Conservation (phyloP, 2,797 vertebrate genomes). For the Chanos chanos region DNA sequence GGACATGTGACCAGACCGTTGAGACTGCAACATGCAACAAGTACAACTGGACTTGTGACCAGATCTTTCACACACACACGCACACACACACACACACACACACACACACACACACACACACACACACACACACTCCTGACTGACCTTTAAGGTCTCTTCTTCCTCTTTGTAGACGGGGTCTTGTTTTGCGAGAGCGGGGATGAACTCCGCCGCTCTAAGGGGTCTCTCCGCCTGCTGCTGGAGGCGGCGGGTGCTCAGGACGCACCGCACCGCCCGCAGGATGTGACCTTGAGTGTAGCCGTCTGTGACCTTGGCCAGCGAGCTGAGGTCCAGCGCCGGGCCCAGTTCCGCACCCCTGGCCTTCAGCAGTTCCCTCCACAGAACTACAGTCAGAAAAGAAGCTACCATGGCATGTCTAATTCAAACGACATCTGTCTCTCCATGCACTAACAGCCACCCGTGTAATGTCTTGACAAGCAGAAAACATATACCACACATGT, state of each 20-base stretch:
- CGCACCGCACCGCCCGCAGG: conserved; percentile 46
- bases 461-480: too few relatives aligned
- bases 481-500: too few relatives aligned
- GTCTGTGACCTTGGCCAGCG: conserved; percentile 75
- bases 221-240: conserved; percentile 63
- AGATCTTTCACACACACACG: not conserved
- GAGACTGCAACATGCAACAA: not conserved
- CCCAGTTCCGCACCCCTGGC: conserved; percentile 53
- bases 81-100: not conserved
- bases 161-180: conserved; percentile 78
- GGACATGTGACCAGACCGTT: too few relatives aligned
- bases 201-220: conserved; percentile 67
- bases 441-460: too few relatives aligned
- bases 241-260: conserved; percentile 67
- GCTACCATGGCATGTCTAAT: too few relatives aligned
- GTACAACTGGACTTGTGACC: not conserved
- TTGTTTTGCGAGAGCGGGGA: conserved; percentile 61
- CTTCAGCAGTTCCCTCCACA: conserved; percentile 74
- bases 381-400: conserved; percentile 55
- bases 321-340: conserved; percentile 64
- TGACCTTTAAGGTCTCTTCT: conserved; percentile 78
- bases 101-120: not conserved
- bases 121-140: not conserved
- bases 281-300: conserved; percentile 79
- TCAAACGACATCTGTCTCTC: too few relatives aligned